Percentiles rank a stretch among this genome's conserved stretches.
These are phyloP conservation scores for Pycnomerus fuliginosus DNA, from an alignment of 2,888 invertebrate genomes.

Conservation along the genomic window DNA sequence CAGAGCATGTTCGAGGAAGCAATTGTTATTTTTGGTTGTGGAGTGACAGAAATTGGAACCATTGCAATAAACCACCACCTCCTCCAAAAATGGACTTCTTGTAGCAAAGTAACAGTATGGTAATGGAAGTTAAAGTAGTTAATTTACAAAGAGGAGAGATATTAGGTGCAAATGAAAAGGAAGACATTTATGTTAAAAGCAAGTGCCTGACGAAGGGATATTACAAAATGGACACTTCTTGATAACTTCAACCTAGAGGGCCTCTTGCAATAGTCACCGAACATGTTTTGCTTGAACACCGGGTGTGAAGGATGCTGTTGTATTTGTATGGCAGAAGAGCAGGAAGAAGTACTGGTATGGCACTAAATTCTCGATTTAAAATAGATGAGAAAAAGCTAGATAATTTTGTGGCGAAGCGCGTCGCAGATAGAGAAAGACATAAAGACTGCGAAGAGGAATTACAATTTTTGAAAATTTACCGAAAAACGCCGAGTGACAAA, in stretches of 20 bases:
- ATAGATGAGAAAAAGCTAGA: conserved; percentile 22
- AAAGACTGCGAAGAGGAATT: conserved; percentile 37
- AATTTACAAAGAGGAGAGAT: neutral
- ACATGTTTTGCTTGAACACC: conserved; percentile 67
- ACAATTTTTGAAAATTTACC: conserved; percentile 33
- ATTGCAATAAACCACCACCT: neutral
- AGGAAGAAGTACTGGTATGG: conserved; percentile 32
- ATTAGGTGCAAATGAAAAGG: neutral
- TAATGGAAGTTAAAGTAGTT: neutral
- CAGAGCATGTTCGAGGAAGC: neutral
- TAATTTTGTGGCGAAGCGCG: conserved; percentile 29
- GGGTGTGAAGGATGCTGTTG: conserved; percentile 73
- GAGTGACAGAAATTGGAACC: neutral
- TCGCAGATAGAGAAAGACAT: conserved; percentile 34
- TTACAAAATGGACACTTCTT: neutral
- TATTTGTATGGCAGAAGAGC: conserved; percentile 70
- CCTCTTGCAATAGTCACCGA: conserved; percentile 69
- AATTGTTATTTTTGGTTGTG: neutral
- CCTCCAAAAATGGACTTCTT: neutral
- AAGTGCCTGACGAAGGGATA: neutral
- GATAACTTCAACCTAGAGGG: conserved; percentile 25
- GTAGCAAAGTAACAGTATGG: neutral
- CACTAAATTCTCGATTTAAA: conserved; percentile 2
- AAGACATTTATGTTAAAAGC: neutral
- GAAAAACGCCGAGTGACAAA: conserved; percentile 36